Evolutionary conservation across 1,140 invertebrate species (phyloP), one percentile per base, ranked within the genome.

Genomic region (Berghia stephanieae): DNA sequence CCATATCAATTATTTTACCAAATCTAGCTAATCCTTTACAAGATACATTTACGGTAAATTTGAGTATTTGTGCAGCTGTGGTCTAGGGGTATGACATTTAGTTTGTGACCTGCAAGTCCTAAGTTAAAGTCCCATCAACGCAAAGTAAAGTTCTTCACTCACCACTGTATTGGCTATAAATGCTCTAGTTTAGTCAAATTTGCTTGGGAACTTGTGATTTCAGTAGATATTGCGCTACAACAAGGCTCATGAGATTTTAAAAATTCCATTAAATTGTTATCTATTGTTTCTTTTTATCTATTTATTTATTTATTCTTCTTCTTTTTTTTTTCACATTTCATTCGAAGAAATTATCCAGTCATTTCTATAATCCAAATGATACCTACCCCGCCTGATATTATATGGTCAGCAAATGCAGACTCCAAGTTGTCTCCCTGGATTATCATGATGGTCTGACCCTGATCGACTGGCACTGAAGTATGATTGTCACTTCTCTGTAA

Each of bases 391-490:
- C 63, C 77, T 43, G 79, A 69, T 40, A 85, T 81, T 6, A 85
- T 78, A 57, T 86, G 83, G 2, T 80, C 80, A 0, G 82, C 79
- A 52, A 83, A 83, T 4, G 82, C 52, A 63, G 72, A 74, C n/a
- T 83, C 82, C 10, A 81, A 18, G n/a, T 84, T 78, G 27, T 86
- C 86, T 66, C 88, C 87, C 34, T 87, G 85, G 57, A 89, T 89
- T 34, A 89, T 87, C 86, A 89, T 87, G 60, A 88, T 89, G 27
- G 86, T 85, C 68, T 86, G 83, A 31, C 69, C 80, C 31, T 87
- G 84, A 38, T 84, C 75, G 3, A 77, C 82, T 24, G 85, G 86
- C n/a, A 80, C 66, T 2, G 71, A 68, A n/a, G 77, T 67, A n/a
- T 86, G 84, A 10, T 87, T 87, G 74, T 88, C 87, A 34, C 68